A percentile compares a stretch with the other conserved stretches of the same genome.
Evolutionary conservation across 2,797 vertebrate species (phyloP).

Genomic region (Eulemur coronatus): DNA sequence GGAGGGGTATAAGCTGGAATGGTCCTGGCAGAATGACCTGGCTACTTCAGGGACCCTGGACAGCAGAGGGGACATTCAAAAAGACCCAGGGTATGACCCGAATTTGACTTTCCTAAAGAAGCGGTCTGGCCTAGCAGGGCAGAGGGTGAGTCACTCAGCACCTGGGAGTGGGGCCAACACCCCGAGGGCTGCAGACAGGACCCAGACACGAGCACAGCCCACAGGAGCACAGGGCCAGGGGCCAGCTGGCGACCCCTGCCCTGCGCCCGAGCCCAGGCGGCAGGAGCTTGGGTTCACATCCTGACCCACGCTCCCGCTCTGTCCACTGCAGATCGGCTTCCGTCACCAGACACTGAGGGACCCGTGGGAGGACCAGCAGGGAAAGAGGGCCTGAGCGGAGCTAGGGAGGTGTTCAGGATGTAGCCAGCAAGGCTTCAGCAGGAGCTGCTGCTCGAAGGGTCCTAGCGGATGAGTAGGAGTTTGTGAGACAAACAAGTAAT

Average conservation of each 20-base stretch:
- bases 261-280: fast-evolving
- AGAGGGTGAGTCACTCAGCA: not conserved
- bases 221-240: not conserved
- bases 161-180: not conserved
- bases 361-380: too few relatives aligned
- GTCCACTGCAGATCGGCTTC: not conserved
- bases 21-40: not conserved
- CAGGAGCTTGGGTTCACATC: not conserved
- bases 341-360: not conserved
- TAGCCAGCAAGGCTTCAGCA: not conserved
- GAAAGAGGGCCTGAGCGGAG: not conserved
- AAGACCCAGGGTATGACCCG: too few relatives aligned
- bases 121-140: not conserved
- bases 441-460: not conserved
- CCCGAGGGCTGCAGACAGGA: not conserved
- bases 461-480: not conserved
- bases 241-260: not conserved
- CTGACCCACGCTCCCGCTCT: not conserved
- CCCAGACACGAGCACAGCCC: too few relatives aligned
- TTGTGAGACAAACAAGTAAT: not conserved
- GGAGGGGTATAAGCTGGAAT: not conserved
- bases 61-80: not conserved
- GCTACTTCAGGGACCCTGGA: not conserved
- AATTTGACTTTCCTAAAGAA: not conserved
- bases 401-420: too few relatives aligned